A percentile compares a stretch with the other conserved stretches of the same genome.
Conservation (phyloP, 2,113 vertebrate species). For the Heliornis fulica region DNA sequence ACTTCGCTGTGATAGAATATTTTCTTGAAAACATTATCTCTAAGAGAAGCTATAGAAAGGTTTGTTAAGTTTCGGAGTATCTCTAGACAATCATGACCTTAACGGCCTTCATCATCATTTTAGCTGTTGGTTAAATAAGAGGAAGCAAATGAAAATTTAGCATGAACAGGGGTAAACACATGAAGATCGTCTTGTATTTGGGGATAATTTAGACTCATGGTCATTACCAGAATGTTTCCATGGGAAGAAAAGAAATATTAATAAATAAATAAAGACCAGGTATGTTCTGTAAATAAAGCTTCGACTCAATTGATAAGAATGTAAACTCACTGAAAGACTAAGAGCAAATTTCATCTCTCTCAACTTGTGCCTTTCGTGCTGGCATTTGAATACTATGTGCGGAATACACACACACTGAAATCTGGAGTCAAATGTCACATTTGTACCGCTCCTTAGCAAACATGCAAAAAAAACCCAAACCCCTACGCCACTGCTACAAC, state of each 20-base stretch:
- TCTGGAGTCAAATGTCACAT: neutral
- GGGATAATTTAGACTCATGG: neutral
- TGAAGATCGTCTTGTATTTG: neutral
- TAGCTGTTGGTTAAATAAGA: neutral
- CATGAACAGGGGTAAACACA: neutral
- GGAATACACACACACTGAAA: fast-evolving
- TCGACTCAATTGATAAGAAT: neutral
- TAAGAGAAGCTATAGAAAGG: neutral
- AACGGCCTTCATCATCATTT: neutral
- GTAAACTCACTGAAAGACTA: neutral
- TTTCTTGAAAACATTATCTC: neutral
- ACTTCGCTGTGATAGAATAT: neutral
- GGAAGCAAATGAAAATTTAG: neutral
- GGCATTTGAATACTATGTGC: neutral
- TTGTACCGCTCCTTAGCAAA: neutral
- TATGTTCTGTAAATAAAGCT: neutral
- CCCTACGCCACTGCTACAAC: neutral
- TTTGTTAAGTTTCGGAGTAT: neutral
- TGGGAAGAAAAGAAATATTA: neutral
- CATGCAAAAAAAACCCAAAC: neutral
- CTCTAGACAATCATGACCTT: neutral
- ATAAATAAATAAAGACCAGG: neutral
- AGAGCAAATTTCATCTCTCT: neutral
- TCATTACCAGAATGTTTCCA: neutral
- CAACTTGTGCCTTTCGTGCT: neutral